These are phyloP conservation scores for Macrobrachium nipponense DNA, from an alignment of 1,140 invertebrate species.

Conservation along the genomic window DNA sequence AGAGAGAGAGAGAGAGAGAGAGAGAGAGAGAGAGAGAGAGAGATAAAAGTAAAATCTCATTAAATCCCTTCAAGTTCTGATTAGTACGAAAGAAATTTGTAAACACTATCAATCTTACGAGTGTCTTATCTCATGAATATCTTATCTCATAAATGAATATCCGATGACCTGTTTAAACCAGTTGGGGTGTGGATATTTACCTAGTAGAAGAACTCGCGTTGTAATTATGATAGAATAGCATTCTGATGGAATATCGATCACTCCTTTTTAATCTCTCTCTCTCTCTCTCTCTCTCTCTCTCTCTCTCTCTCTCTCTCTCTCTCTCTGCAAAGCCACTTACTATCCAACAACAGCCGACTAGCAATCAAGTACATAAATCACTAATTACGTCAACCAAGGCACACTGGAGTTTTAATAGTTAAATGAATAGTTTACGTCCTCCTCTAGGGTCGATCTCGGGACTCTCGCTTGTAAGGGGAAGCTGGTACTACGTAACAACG, in stretches of 20 bases:
- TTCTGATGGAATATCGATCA: too few species aligned
- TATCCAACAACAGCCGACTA: not conserved
- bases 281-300: not conserved
- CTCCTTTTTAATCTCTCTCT: not conserved
- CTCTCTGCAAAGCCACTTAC: not conserved
- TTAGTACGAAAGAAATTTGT: too few species aligned
- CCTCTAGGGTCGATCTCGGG: not conserved
- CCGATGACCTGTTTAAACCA: too few species aligned
- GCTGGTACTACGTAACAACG: not conserved
- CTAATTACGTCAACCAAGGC: too few species aligned
- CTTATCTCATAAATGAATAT: not conserved
- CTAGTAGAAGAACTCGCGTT: too few species aligned
- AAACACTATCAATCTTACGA: too few species aligned
- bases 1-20: too few species aligned
- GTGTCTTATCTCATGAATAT: not conserved
- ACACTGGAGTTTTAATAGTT: slow-evolving; percentile 3
- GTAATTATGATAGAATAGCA: too few species aligned
- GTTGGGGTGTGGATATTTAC: too few species aligned
- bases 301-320: slow-evolving; percentile 2
- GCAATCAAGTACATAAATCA: not conserved
- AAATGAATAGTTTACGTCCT: not conserved
- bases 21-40: too few species aligned
- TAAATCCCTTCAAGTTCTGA: too few species aligned
- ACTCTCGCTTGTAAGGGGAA: not conserved
- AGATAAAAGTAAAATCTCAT: too few species aligned